phyloP scores from a whole-genome alignment of 2,888 invertebrate species.

The Orthonychiurus folsomi region DNA sequence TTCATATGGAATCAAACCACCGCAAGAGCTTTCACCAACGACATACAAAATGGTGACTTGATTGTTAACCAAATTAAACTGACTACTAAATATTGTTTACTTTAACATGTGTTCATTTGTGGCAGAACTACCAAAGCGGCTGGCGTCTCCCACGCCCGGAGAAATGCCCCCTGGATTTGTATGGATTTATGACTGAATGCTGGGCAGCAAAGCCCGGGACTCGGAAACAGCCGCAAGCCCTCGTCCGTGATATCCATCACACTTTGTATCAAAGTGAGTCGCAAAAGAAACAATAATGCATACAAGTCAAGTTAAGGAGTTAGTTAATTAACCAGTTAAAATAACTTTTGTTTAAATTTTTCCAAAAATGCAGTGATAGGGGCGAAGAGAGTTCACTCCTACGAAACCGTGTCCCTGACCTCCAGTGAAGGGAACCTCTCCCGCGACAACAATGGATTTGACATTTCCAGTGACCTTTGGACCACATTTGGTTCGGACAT shows the following conservation, averaged over 20 bases:
- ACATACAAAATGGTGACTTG: slow-evolving; percentile 46
- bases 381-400: slow-evolving; percentile 53
- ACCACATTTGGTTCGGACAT: slow-evolving; percentile 37
- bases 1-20: slow-evolving; percentile 57
- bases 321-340: no score
- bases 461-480: slow-evolving; percentile 35
- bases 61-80: slow-evolving; percentile 1
- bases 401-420: slow-evolving; percentile 49
- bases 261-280: slow-evolving; percentile 61
- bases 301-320: no score
- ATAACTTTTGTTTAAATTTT: no score
- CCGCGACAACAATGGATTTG: slow-evolving; percentile 34
- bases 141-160: slow-evolving; percentile 58
- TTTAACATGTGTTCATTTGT: no score
- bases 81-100: background rate
- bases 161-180: slow-evolving; percentile 66
- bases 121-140: slow-evolving; percentile 59
- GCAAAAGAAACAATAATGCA: slow-evolving; percentile 5
- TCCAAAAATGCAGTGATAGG: slow-evolving; percentile 54
- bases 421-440: slow-evolving; percentile 29
- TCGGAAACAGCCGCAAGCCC: slow-evolving; percentile 69
- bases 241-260: slow-evolving; percentile 75
- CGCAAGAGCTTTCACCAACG: slow-evolving; percentile 42
- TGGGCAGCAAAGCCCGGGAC: slow-evolving; percentile 65
- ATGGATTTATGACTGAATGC: slow-evolving; percentile 66